phyloP scores from a whole-genome alignment of 2,113 vertebrate genomes.

The Sclerurus mexicanus region DNA sequence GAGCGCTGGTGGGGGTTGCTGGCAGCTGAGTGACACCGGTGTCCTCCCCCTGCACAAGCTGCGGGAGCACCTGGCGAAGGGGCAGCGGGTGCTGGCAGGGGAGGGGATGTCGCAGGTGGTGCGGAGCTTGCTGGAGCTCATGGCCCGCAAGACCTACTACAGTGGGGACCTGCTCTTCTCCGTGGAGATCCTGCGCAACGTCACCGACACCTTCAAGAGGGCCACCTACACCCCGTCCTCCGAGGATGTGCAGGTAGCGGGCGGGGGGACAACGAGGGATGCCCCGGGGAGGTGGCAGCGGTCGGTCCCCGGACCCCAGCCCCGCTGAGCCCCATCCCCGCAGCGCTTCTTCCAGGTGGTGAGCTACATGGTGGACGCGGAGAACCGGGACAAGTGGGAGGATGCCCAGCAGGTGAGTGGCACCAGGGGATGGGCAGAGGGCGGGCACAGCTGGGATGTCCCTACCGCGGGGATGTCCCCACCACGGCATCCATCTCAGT shows the following conservation, averaged over 20 bases:
- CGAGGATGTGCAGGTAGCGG: constrained; percentile 92
- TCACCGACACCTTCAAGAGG: constrained; percentile 99
- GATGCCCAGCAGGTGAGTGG: constrained; percentile 91
- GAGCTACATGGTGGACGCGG: constrained; percentile 95
- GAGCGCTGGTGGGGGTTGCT: accelerated
- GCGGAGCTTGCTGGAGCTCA: constrained; percentile 91
- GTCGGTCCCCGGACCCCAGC: not conserved
- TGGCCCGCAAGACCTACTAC: constrained; percentile 94
- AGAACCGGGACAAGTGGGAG: constrained; percentile 94
- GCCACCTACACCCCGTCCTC: constrained; percentile 95
- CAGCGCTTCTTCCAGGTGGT: constrained; percentile 99
- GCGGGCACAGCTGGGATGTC: accelerated
- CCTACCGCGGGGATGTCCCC: accelerated
- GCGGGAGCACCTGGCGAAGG: constrained; percentile 98
- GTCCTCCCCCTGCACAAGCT: constrained; percentile 73
- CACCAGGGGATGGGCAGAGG: accelerated
- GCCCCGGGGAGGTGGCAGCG: not conserved
- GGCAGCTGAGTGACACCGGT: not conserved
- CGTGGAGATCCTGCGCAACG: constrained; percentile 98
- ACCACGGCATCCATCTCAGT: accelerated
- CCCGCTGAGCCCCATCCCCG: not conserved
- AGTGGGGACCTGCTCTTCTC: constrained; percentile 99
- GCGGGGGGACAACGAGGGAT: not conserved
- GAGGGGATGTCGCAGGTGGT: constrained; percentile 99
- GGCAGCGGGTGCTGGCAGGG: constrained; percentile 96